Conservation (phyloP, 2,113 vertebrate species). For the Leucoraja erinaceus region DNA sequence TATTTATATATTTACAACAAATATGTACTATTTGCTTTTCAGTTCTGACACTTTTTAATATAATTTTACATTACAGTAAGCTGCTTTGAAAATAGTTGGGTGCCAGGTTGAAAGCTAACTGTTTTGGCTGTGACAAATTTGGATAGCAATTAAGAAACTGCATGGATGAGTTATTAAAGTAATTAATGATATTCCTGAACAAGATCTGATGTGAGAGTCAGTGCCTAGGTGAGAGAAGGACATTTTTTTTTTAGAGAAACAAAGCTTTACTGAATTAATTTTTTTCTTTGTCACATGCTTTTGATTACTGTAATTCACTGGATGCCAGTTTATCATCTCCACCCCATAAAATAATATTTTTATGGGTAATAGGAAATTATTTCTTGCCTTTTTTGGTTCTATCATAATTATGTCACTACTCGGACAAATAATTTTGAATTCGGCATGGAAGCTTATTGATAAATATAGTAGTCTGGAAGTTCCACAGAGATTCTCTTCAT, state of each 20-base stretch:
- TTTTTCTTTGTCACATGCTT: neutral
- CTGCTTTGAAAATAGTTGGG: neutral
- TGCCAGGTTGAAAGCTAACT: neutral
- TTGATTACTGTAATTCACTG: neutral
- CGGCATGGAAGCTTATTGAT: neutral
- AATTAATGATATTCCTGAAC: neutral
- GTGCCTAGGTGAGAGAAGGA: neutral
- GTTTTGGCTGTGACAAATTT: neutral
- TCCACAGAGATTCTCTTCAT: neutral
- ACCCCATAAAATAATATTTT: neutral
- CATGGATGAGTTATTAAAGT: neutral
- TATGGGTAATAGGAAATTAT: neutral
- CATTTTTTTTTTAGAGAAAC: neutral
- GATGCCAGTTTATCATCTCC: neutral
- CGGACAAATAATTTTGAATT: neutral
- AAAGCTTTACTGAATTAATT: neutral
- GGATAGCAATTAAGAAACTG: neutral
- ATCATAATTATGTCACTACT: neutral
- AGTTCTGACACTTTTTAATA: neutral
- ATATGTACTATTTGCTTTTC: neutral
- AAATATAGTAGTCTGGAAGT: neutral
- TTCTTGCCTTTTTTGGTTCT: neutral
- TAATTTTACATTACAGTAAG: neutral
- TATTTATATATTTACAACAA: no score
- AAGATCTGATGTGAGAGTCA: neutral